These are phyloP conservation scores for Rhineura floridana DNA, from an alignment of 2,113 vertebrate genomes.

Conservation along the genomic window DNA sequence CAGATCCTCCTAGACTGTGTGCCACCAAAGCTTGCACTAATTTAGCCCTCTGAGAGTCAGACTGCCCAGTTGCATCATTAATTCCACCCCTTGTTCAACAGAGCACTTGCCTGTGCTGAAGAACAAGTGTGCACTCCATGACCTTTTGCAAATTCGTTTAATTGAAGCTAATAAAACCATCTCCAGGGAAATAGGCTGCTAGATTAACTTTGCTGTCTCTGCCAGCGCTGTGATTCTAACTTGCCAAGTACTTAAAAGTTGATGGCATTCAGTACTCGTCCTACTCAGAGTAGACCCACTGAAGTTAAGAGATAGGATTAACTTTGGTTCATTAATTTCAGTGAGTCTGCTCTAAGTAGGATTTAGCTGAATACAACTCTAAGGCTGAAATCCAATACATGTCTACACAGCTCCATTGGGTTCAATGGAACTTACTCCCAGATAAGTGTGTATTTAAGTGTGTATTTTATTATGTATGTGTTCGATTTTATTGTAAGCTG, in stretches of 20 bases:
- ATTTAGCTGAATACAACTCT: too few species aligned
- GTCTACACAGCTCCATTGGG: too few species aligned
- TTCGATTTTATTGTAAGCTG: too few species aligned
- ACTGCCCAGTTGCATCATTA: conserved; percentile 7
- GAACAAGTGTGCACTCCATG: conserved; percentile 4
- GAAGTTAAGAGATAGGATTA: too few species aligned
- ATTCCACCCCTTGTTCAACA: neutral
- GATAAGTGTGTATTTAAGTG: too few species aligned
- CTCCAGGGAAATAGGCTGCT: neutral
- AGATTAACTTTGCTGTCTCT: neutral
- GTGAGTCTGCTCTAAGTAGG: too few species aligned
- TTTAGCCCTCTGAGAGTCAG: neutral
- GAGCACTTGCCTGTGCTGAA: conserved; percentile 21
- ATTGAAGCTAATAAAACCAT: neutral
- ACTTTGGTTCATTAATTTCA: too few species aligned
- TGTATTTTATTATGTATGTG: too few species aligned
- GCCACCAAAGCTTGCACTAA: neutral
- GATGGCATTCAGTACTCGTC: too few species aligned
- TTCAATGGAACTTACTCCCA: too few species aligned
- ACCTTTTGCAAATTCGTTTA: neutral
- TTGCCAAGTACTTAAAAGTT: neutral
- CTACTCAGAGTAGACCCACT: too few species aligned
- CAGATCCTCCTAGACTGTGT: neutral
- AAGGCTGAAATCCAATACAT: too few species aligned
- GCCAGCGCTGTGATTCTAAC: neutral